Evolutionary conservation across 2,888 invertebrate species (phyloP).

Genomic region (Agonopterix alstromeriana): DNA sequence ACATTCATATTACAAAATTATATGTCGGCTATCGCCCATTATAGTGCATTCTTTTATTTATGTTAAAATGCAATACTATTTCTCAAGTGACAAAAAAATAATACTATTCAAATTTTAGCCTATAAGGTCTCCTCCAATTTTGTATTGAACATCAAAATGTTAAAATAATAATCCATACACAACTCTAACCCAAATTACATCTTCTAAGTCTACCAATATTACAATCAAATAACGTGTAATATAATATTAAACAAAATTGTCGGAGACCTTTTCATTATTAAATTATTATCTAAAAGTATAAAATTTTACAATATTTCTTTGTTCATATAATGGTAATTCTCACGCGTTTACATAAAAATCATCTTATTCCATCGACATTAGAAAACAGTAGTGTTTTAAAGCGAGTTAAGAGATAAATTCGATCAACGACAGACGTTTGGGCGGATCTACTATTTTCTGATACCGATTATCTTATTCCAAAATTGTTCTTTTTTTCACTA

Average conservation of each 20-base stretch:
- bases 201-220: not conserved
- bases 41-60: not conserved
- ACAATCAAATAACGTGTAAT: not conserved
- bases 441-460: too few relatives aligned
- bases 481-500: too few relatives aligned
- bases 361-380: not conserved
- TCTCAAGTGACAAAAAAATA: not conserved
- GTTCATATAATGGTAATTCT: not conserved
- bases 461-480: too few relatives aligned
- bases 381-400: too few relatives aligned
- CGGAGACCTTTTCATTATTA: not conserved
- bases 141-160: too few relatives aligned
- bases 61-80: not conserved
- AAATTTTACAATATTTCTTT: not conserved
- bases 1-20: not conserved
- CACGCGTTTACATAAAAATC: not conserved
- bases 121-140: not conserved
- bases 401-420: too few relatives aligned
- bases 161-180: too few relatives aligned
- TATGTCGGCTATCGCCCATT: not conserved
- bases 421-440: too few relatives aligned
- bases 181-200: not conserved
- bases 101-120: not conserved
- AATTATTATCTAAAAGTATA: slow-evolving; percentile 1
- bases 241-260: too few relatives aligned